Base-by-base conservation (phyloP, 1,140 invertebrate genomes). In the Ganaspis sp. region DNA sequence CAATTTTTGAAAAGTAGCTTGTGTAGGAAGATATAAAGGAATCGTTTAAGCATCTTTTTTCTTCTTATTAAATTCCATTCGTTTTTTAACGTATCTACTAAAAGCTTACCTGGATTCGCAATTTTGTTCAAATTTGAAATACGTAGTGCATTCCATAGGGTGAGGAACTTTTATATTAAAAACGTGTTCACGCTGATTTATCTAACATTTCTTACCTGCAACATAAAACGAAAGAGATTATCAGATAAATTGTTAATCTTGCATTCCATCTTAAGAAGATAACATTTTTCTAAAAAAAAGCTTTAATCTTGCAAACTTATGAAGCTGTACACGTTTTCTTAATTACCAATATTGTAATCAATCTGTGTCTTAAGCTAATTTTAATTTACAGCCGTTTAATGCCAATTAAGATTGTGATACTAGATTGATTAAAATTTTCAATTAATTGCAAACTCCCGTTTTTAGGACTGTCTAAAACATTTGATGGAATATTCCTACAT, bases 201-300 rank as follows among this genome's bases (percentile, higher is more conserved):
- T 29, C 72, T 9, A 73, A 70, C 45, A 58, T 38, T 70, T 49
- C 80, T 81, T 78, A 81, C 80, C 80, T 81, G 76, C 23, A 79
- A 79, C 78, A 81, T 58, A 81, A 76, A 81, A 81, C 23, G 26
- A 77, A 64, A 11, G 40, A 73, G 34, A 77, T 77, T 9, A 69
- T 34, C 54, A 53, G 69, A 54, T 73, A 29, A 70, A 49, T 26
- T 54, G 64, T 73, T 64, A 54, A 71, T 77, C 69, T 69, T 53
- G 42, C 26, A 73, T 76, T 64, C 58, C 12, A 64, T 64, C 58
- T 64, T 1, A 64, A 15, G 9, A 40, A 78, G 73, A 74, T 78
- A 69, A 72, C 40, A 40, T 49, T 74, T 58, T 58, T 69, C 58
- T n/a, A n/a, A n/a, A n/a, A n/a, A n/a, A 40, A 21, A 74, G 40